phyloP scores from a whole-genome alignment of 2,888 invertebrate genomes.

The Acronicta leporina region DNA sequence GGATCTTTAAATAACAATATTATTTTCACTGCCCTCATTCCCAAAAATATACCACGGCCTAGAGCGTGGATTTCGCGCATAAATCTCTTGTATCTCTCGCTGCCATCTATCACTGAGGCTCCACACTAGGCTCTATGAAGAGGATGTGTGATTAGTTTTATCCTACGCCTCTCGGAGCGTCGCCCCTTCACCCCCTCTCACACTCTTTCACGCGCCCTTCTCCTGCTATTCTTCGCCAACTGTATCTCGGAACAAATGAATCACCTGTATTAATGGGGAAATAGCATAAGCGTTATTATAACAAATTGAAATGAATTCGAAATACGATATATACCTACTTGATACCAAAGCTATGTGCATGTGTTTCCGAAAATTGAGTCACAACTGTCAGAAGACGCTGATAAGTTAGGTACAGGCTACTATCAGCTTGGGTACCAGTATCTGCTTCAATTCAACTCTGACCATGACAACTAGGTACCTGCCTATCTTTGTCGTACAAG shows the following conservation, averaged over 20 bases:
- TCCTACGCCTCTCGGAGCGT: conserved; percentile 73
- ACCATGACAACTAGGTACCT: too few species aligned
- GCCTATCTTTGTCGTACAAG: too few species aligned
- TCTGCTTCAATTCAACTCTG: too few species aligned
- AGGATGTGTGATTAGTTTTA: conserved; percentile 88
- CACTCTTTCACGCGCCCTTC: conserved; percentile 55
- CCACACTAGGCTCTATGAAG: conserved; percentile 63
- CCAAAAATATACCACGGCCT: not conserved
- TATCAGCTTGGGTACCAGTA: too few species aligned
- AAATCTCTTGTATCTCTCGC: conserved; percentile 38
- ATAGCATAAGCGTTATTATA: conserved; percentile 60
- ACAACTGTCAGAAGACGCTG: too few species aligned
- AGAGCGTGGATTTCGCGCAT: conserved; percentile 6
- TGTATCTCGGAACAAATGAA: conserved; percentile 76
- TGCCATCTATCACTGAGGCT: conserved; percentile 40
- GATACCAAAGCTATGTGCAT: too few species aligned
- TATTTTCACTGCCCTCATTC: too few species aligned
- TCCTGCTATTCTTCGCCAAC: conserved; percentile 71
- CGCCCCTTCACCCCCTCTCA: conserved; percentile 49
- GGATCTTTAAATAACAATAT: too few species aligned
- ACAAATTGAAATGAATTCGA: conserved; percentile 62
- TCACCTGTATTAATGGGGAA: conserved; percentile 65
- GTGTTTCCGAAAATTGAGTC: too few species aligned
- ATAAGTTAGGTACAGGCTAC: too few species aligned
- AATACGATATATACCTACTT: not conserved